These are phyloP conservation scores for Balaeniceps rex DNA, from an alignment of 2,113 vertebrate genomes.

Conservation along the genomic window DNA sequence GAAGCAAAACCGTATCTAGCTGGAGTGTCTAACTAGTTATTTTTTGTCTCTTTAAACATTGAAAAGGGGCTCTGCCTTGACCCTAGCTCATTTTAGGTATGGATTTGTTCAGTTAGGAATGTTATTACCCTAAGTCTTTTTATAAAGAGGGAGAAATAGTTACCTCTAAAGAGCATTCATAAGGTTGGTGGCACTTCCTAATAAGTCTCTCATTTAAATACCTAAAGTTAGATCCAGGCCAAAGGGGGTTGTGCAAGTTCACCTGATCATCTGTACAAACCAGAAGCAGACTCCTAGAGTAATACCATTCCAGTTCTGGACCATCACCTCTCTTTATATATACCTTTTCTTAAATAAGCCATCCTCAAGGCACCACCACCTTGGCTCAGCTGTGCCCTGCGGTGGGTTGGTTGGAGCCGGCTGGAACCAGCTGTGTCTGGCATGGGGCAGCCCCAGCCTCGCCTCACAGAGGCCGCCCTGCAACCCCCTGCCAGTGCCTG, in stretches of 20 bases:
- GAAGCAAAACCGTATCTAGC: neutral
- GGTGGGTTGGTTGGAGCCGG: accelerated
- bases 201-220: neutral
- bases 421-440: accelerated
- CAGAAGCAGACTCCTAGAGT: neutral
- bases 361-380: accelerated
- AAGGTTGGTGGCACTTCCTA: neutral
- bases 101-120: neutral
- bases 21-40: neutral
- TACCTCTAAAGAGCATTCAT: neutral
- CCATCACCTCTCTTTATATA: neutral
- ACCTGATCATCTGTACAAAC: neutral
- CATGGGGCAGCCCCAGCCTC: accelerated
- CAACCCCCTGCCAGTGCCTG: accelerated
- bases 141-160: neutral
- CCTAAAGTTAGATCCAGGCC: neutral
- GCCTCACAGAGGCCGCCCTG: accelerated
- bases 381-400: accelerated
- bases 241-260: neutral
- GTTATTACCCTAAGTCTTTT: neutral
- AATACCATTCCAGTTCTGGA: neutral
- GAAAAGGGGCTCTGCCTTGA: neutral
- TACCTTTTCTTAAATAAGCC: accelerated
- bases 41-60: neutral
- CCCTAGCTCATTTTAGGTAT: neutral